Base-by-base conservation (phyloP, 1,140 invertebrate genomes). In the Apis florea region DNA sequence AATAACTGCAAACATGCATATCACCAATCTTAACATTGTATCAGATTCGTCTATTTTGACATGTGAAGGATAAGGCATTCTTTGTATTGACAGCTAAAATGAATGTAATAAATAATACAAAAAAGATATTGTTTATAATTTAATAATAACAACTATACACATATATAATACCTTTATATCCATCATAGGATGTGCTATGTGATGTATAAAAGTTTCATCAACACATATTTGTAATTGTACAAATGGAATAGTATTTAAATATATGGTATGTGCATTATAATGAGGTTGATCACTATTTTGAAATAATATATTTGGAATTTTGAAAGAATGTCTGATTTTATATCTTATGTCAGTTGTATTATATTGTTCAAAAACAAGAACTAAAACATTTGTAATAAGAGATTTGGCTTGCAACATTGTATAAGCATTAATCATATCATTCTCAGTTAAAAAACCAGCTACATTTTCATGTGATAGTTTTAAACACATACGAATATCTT, bases 31-130 rank as follows among this genome's bases (percentile, higher is more conserved):
- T 56, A 91, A 63, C 17, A 84, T 21, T 53, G 64, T 31, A 72
- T 91, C 90, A 10, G 56, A 69, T 13, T 69, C n/a, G 78, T 92
- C 87, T 56, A 91, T 83, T 89, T 91, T 79, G 51, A 92, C 82
- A 54, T 91, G 85, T 3, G 92, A 92, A 15, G 92, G 93, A 84
- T 91, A 91, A 12, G 93, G 93, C 93, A 94, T 94, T 91, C 89
- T 88, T 85, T 94, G 92, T 78, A 92, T 86, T 12, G 84, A 92
- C 12, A 93, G 56, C 92, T 93, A 26, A 79, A 85, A 85, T n/a
- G 58, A 64, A 66, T 67, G n/a, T 12, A 24, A 49, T 26, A 73
- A 64, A 26, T 79, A 68, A 80, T 49, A 26, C 13, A 49, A 40
- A n/a, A 8, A 71, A 76, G 21, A 51, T 8, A 21, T 13, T n/a